Evolutionary conservation across 2,113 vertebrate genomes (phyloP).

Genomic region (Sorex fumeus): DNA sequence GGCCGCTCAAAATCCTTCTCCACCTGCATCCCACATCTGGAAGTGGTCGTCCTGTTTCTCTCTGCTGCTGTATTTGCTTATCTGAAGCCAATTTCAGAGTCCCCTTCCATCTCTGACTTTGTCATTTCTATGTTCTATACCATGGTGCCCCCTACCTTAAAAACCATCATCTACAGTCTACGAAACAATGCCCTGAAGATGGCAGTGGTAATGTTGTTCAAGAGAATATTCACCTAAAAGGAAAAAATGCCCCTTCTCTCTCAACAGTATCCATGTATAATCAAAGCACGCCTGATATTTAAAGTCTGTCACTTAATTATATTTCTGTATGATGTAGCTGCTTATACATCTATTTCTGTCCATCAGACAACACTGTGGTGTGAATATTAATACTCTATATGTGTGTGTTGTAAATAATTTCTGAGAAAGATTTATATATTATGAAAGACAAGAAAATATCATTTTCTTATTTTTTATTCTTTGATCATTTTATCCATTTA

Average conservation of each 20-base stretch:
- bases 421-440: too few relatives aligned
- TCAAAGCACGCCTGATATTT: too few relatives aligned
- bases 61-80: background rate
- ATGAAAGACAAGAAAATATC: too few relatives aligned
- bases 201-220: background rate
- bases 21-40: background rate
- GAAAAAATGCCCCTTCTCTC: background rate
- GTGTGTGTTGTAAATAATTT: too few relatives aligned
- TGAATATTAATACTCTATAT: too few relatives aligned
- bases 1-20: background rate
- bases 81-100: background rate
- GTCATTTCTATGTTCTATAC: constrained; percentile 1
- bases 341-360: too few relatives aligned
- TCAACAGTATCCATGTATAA: background rate
- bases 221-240: background rate
- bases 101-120: background rate
- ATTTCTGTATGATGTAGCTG: too few relatives aligned
- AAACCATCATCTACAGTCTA: constrained; percentile 9
- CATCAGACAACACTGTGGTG: too few relatives aligned
- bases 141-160: background rate
- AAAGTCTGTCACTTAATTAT: too few relatives aligned
- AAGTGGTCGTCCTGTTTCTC: background rate
- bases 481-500: too few relatives aligned
- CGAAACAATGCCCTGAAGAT: background rate
- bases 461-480: too few relatives aligned